Evolutionary conservation across 2,888 invertebrate genomes (phyloP).

Genomic region (Eristalis intricaria): DNA sequence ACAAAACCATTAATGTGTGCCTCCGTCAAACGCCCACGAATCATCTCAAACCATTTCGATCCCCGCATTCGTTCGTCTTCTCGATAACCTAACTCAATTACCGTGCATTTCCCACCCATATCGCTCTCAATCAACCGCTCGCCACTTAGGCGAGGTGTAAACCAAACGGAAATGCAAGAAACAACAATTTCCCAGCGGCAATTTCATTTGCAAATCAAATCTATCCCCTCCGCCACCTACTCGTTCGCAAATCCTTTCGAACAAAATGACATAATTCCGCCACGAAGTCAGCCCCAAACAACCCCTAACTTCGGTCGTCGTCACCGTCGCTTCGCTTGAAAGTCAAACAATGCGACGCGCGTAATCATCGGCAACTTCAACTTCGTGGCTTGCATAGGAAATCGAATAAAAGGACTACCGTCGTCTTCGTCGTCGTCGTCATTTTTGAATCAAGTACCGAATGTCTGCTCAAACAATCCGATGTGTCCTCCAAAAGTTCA

Average conservation of each 20-base stretch:
- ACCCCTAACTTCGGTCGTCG: background rate
- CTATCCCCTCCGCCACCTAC: background rate
- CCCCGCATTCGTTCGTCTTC: no score
- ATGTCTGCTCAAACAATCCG: conserved; percentile 6
- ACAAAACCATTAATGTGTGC: no score
- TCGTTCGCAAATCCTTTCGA: background rate
- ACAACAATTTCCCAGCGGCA: conserved; percentile 8
- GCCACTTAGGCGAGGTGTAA: background rate
- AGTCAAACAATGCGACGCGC: conserved; percentile 1
- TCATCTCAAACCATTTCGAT: no score
- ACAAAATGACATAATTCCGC: conserved; percentile 17
- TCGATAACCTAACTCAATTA: background rate
- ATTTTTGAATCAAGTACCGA: background rate
- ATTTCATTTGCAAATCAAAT: conserved; percentile 6
- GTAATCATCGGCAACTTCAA: background rate
- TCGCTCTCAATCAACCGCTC: background rate
- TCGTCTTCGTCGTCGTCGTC: background rate
- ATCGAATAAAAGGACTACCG: background rate
- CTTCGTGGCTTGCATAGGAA: background rate
- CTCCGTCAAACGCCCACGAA: no score
- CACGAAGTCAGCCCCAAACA: background rate
- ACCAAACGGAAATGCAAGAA: background rate
- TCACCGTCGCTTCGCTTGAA: background rate
- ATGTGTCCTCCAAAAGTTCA: conserved; percentile 46
- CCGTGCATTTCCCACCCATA: background rate